Evolutionary conservation across 2,113 vertebrate species (phyloP).

Genomic region (Corythornis vintsioides): DNA sequence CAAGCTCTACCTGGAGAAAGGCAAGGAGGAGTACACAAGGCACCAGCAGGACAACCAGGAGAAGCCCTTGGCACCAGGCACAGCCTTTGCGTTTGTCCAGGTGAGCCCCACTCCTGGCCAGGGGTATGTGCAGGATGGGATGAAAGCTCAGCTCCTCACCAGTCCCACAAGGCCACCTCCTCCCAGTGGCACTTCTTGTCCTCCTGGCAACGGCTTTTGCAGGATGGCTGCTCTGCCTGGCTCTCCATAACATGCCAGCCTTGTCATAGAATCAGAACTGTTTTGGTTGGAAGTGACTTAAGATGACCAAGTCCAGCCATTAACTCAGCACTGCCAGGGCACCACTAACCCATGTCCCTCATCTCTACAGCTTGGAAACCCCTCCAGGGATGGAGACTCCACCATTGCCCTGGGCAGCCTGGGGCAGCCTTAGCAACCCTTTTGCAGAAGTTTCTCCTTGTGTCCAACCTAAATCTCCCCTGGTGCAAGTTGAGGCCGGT

Average conservation of each 20-base stretch:
- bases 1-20: conserved; percentile 60
- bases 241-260: background rate
- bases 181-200: background rate
- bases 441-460: background rate
- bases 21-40: conserved; percentile 49
- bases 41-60: conserved; percentile 47
- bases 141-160: background rate
- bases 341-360: background rate
- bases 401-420: background rate
- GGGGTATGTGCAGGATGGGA: background rate
- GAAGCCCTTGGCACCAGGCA: conserved; percentile 57
- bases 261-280: background rate
- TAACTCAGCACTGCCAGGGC: background rate
- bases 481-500: background rate
- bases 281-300: background rate
- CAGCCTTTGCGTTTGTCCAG: conserved; percentile 72
- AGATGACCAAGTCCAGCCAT: background rate
- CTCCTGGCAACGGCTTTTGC: background rate
- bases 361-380: background rate
- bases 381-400: background rate
- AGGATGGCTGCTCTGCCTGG: background rate
- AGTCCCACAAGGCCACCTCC: background rate
- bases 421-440: background rate
- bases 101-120: background rate
- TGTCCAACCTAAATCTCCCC: background rate